These are phyloP conservation scores for Microtus pennsylvanicus DNA, from an alignment of 2,113 vertebrate species.

Conservation along the genomic window DNA sequence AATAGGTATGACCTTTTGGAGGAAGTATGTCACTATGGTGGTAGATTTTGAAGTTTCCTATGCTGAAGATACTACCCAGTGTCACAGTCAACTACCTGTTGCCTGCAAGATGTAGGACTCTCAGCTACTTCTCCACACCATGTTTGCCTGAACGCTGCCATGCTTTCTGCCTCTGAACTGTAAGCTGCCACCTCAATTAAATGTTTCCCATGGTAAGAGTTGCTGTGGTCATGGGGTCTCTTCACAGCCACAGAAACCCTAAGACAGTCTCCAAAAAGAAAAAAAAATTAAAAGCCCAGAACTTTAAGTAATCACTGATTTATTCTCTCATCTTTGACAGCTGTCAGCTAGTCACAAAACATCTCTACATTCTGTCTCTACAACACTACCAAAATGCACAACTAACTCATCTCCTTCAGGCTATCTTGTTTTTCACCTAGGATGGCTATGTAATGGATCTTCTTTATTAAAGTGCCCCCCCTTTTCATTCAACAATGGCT, in stretches of 20 bases:
- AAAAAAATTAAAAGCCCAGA: background rate
- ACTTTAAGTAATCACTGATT: background rate
- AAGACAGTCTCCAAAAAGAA: background rate
- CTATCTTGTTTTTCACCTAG: background rate
- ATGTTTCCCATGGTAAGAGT: background rate
- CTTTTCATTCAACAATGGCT: background rate
- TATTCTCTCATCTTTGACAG: background rate
- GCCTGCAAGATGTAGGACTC: background rate
- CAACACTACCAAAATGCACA: background rate
- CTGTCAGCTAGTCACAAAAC: background rate
- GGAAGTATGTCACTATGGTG: background rate
- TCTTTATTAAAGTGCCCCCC: background rate
- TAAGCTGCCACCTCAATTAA: background rate
- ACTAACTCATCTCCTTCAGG: background rate
- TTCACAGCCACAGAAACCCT: background rate
- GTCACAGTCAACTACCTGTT: background rate
- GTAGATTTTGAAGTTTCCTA: background rate
- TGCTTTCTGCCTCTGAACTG: background rate
- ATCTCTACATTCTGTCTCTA: background rate
- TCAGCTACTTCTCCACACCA: background rate
- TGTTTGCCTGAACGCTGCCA: background rate
- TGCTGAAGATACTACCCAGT: background rate
- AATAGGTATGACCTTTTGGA: background rate
- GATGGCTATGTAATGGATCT: background rate
- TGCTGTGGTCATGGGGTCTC: background rate